phyloP scores from a whole-genome alignment of 2,888 invertebrate genomes.

The Eudemis profundana region DNA sequence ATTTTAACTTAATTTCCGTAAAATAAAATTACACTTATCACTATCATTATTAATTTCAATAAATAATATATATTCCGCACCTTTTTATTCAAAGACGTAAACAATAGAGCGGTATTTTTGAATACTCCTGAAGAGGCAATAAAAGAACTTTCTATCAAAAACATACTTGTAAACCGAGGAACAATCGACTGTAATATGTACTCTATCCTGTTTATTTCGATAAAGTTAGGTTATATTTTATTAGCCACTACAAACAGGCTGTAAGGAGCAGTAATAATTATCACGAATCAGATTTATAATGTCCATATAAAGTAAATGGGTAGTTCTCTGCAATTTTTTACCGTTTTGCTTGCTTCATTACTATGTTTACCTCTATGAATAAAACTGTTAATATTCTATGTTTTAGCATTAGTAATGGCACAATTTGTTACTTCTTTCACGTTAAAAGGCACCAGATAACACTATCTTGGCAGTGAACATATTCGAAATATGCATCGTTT shows the following conservation, averaged over 20 bases:
- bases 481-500: conserved; percentile 21
- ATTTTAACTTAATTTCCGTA: conserved; percentile 29
- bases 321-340: no score
- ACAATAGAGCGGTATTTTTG: not conserved
- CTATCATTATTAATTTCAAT: conserved; percentile 37
- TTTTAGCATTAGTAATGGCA: conserved; percentile 75
- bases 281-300: not conserved
- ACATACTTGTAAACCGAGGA: not conserved
- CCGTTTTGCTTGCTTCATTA: no score
- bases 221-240: no score
- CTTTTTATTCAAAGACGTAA: conserved; percentile 35
- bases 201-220: no score
- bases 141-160: not conserved
- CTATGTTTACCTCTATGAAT: conserved; percentile 41
- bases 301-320: no score
- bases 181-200: no score
- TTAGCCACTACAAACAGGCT: no score
- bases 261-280: not conserved
- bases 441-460: conserved; percentile 64
- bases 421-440: conserved; percentile 60
- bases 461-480: conserved; percentile 39
- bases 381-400: conserved; percentile 52
- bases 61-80: conserved; percentile 39
- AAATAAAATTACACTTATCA: conserved; percentile 39
- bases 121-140: conserved; percentile 1